These are phyloP conservation scores for Psilopogon haemacephalus DNA, from an alignment of 2,113 vertebrate species.

Conservation along the genomic window DNA sequence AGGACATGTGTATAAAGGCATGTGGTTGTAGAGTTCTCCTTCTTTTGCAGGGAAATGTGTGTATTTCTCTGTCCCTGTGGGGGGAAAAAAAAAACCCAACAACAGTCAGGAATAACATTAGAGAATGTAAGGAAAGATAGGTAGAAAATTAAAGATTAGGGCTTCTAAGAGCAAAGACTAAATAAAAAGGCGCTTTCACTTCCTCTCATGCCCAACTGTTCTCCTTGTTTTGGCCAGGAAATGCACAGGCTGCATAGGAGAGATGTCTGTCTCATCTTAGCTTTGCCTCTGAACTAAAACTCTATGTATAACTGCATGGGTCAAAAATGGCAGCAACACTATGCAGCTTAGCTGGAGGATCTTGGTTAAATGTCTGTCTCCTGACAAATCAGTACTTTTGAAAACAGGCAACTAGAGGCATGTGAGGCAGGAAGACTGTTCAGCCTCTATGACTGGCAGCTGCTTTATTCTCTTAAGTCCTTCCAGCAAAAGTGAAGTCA, in stretches of 20 bases:
- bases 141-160: background rate
- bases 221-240: background rate
- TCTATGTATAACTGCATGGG: background rate
- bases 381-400: constrained; percentile 11
- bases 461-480: background rate
- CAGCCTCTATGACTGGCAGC: background rate
- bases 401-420: background rate
- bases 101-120: background rate
- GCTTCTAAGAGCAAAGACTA: background rate
- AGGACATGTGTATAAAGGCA: background rate
- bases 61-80: too few relatives aligned
- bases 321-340: background rate
- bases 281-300: constrained; percentile 13
- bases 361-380: background rate
- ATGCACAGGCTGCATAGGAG: background rate
- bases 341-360: background rate
- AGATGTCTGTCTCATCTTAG: background rate
- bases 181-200: background rate
- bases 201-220: background rate
- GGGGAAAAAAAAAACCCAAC: background rate
- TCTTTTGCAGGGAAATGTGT: background rate
- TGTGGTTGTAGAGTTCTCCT: background rate
- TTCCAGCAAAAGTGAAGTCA: background rate
- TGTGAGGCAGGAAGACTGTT: background rate
- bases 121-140: background rate